These are phyloP conservation scores for Aurelia coerulea DNA, from an alignment of 30 jellyfish, hydroid and myxozoan species.

Conservation along the genomic window DNA sequence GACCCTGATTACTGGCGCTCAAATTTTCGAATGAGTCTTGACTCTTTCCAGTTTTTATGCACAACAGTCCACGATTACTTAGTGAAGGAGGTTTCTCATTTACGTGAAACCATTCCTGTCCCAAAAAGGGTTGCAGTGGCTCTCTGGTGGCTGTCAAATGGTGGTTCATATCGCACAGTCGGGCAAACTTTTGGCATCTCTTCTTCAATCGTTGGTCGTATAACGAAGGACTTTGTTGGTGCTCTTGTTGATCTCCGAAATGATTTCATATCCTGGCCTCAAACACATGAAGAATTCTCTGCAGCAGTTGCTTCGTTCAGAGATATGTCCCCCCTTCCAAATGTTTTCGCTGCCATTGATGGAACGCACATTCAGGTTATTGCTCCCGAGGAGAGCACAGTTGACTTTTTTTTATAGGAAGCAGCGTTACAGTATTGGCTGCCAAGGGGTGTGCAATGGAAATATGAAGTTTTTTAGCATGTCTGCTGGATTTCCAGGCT, in stretches of 20 bases:
- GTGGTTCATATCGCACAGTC: conserved; percentile 34
- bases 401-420: conserved; percentile 49
- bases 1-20: conserved; percentile 52
- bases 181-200: conserved; percentile 49
- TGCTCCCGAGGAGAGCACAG: conserved; percentile 36
- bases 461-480: conserved; percentile 21
- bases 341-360: conserved; percentile 43
- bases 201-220: conserved; percentile 17
- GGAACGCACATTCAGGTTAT: conserved; percentile 19
- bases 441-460: conserved; percentile 56
- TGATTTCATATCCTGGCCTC: conserved; percentile 8
- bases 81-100: not conserved
- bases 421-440: conserved; percentile 32
- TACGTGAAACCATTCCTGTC: conserved; percentile 13
- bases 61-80: not conserved
- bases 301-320: not conserved
- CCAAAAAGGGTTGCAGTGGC: conserved; percentile 29
- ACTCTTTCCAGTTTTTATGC: not conserved
- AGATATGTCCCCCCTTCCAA: conserved; percentile 13
- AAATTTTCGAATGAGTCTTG: conserved; percentile 19
- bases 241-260: conserved; percentile 16
- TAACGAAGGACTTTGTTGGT: conserved; percentile 42
- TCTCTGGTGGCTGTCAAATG: conserved; percentile 33
- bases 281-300: conserved; percentile 4
- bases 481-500: conserved; percentile 40